phyloP scores from a whole-genome alignment of 2,113 vertebrate genomes.

The Tachysurus fulvidraco region DNA sequence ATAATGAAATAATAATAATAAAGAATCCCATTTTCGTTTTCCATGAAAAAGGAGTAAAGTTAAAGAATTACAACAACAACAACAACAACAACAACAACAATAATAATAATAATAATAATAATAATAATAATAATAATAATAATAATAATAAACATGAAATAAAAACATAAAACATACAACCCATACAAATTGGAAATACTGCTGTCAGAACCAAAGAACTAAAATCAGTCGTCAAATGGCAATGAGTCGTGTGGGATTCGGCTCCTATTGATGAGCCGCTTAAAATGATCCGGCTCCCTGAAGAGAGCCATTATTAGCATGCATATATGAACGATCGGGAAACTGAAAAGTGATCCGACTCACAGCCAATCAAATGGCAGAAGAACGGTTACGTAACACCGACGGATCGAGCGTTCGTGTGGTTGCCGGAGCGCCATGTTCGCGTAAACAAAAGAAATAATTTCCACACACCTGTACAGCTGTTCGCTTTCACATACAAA shows the following conservation, averaged over 20 bases:
- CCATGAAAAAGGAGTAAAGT: too few species aligned
- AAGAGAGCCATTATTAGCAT: background rate
- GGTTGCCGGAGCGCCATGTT: constrained; percentile 49
- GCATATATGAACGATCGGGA: background rate
- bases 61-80: too few species aligned
- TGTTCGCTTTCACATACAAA: background rate
- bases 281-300: background rate
- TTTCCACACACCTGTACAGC: constrained; percentile 11
- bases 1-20: too few species aligned
- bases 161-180: too few species aligned
- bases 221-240: background rate
- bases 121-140: too few species aligned
- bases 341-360: background rate
- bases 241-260: background rate
- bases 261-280: background rate
- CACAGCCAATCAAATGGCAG: background rate
- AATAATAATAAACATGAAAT: too few species aligned
- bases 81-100: too few species aligned
- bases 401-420: background rate
- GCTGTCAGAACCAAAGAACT: too few species aligned
- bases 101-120: too few species aligned
- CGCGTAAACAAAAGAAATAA: constrained; percentile 49
- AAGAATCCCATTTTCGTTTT: too few species aligned
- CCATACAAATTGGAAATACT: too few species aligned
- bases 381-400: background rate